Evolutionary conservation across 2,888 invertebrate genomes (phyloP).

Genomic region (Andricus curvator): DNA sequence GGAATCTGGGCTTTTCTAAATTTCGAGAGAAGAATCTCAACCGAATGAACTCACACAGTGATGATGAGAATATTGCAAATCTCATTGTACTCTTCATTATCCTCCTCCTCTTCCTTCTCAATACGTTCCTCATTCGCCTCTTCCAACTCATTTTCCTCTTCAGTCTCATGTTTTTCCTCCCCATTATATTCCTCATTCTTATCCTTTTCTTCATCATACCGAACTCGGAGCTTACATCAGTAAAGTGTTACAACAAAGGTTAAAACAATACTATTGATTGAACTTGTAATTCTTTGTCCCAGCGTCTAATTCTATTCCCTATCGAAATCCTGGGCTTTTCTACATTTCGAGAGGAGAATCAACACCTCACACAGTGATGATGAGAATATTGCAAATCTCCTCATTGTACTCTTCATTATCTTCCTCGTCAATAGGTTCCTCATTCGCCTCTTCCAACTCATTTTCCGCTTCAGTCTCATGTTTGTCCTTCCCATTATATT

Average conservation of each 20-base stretch:
- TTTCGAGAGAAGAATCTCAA: not conserved
- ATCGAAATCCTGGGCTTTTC: not conserved
- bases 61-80: not conserved
- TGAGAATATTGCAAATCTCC: not conserved
- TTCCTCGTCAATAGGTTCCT: no score
- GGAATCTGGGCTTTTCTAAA: not conserved
- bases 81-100: no score
- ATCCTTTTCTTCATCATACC: not conserved
- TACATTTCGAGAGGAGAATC: not conserved
- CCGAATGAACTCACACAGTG: not conserved
- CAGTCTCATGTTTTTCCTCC: no score
- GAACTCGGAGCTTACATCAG: not conserved
- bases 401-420: no score
- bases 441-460: no score
- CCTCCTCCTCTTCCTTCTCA: no score
- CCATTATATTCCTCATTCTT: no score
- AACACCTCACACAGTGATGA: not conserved
- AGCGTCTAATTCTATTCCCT: not conserved
- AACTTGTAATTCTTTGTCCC: not conserved
- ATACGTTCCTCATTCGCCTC: no score
- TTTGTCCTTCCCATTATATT: no score
- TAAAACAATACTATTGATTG: not conserved
- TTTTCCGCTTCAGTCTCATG: no score
- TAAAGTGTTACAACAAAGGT: constrained; percentile 6
- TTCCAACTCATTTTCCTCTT: no score